phyloP scores from a whole-genome alignment of 2,113 vertebrate species.

The Muntiacus reevesi region DNA sequence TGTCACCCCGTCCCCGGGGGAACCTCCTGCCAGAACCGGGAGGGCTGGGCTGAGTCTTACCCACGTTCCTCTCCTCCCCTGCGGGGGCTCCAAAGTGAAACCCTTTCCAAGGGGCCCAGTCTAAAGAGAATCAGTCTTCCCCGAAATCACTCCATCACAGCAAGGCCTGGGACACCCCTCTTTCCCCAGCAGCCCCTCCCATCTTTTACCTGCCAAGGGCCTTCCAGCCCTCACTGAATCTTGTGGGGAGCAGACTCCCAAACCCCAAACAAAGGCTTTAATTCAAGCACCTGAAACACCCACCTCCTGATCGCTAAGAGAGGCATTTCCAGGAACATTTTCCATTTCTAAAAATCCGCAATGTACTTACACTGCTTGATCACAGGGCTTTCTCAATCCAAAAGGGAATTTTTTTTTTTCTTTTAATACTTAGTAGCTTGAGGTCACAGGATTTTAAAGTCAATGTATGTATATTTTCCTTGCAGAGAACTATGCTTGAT shows the following conservation, averaged over 20 bases:
- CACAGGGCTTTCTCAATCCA: neutral
- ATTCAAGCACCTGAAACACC: neutral
- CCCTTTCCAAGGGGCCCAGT: neutral
- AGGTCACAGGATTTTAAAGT: neutral
- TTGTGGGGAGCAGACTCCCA: rapidly evolving
- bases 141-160: neutral
- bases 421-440: neutral
- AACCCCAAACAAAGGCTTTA: too few relatives aligned
- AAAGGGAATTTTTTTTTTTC: neutral
- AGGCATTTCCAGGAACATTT: rapidly evolving
- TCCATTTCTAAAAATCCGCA: neutral
- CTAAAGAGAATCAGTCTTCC: neutral
- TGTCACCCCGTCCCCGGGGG: neutral
- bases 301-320: rapidly evolving
- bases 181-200: too few relatives aligned
- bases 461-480: neutral
- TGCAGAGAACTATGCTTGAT: neutral
- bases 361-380: rapidly evolving
- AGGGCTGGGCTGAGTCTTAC: too few relatives aligned
- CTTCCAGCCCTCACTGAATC: neutral
- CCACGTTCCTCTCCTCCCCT: neutral
- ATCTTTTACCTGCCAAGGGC: neutral
- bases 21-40: neutral
- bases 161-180: neutral
- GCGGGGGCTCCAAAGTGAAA: neutral